Conservation (phyloP, 2,888 invertebrate species). For the Epistrophe grossulariae region DNA sequence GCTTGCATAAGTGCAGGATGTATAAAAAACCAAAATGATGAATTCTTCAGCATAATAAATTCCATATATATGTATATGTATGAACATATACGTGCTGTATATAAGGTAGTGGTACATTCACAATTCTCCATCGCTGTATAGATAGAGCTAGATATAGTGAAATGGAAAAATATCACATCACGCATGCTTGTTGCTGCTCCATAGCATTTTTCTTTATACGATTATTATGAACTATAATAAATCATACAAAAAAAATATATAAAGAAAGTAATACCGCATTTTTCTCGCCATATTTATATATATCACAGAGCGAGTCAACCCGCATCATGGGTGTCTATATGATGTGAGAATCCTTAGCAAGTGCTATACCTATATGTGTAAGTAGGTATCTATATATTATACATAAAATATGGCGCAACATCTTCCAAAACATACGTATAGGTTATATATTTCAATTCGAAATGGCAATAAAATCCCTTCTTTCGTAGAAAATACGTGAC, state of each 20-base stretch:
- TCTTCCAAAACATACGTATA: conserved; percentile 77
- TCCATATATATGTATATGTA: no score
- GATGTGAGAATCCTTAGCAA: conserved; percentile 5
- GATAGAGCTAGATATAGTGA: not conserved
- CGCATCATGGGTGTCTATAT: not conserved
- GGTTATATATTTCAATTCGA: conserved; percentile 80
- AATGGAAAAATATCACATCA: conserved; percentile 1
- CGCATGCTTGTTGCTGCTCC: conserved; percentile 37
- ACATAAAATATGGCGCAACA: conserved; percentile 70
- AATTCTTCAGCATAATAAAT: conserved; percentile 1
- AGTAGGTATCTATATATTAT: conserved; percentile 5
- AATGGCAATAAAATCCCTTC: conserved; percentile 83
- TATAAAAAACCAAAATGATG: not conserved
- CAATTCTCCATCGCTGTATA: not conserved
- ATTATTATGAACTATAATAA: conserved; percentile 35
- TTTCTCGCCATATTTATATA: conserved; percentile 19
- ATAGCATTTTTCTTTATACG: conserved; percentile 27
- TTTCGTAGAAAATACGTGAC: conserved; percentile 84
- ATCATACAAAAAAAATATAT: conserved; percentile 31
- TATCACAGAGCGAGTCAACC: conserved; percentile 17
- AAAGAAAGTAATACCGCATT: conserved; percentile 29
- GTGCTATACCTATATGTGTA: not conserved
- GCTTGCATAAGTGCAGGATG: not conserved
- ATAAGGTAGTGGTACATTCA: not conserved
- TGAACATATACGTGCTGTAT: not conserved